Conservation (phyloP, 2,113 vertebrate species). For the Cyanoramphus novaezelandiae region DNA sequence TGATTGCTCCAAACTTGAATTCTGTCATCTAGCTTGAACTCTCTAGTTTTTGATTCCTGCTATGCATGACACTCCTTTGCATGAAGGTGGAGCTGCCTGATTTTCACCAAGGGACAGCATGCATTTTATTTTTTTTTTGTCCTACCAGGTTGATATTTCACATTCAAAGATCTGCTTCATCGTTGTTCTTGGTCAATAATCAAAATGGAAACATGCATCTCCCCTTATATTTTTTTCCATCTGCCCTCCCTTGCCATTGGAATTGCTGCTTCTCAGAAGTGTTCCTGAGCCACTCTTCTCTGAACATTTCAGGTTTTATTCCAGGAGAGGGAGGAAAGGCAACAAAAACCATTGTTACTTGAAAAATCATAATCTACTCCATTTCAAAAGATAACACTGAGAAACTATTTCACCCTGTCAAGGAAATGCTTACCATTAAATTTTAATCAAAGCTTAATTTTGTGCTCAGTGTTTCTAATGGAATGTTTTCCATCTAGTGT, state of each 20-base stretch:
- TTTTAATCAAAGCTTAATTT: neutral
- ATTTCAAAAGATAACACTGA: neutral
- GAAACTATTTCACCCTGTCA: neutral
- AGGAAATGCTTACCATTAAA: neutral
- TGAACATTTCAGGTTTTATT: neutral
- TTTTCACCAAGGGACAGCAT: neutral
- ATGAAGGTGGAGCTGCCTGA: neutral
- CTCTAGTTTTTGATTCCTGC: neutral
- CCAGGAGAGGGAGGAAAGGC: fast-evolving
- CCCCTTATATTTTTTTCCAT: neutral
- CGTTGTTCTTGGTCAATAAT: neutral
- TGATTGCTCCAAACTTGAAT: neutral
- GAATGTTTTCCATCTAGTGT: neutral
- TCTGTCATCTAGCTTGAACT: neutral
- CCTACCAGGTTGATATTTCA: neutral
- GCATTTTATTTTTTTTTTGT: neutral
- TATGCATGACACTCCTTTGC: neutral
- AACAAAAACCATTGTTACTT: neutral
- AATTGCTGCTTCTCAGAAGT: neutral
- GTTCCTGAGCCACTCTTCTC: neutral
- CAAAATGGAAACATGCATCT: neutral
- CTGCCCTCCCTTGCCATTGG: neutral
- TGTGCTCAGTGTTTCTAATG: neutral
- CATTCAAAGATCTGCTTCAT: neutral
- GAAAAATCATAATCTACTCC: neutral